These are phyloP conservation scores for Zapornia atra DNA, from an alignment of 2,113 vertebrate species.

Conservation along the genomic window DNA sequence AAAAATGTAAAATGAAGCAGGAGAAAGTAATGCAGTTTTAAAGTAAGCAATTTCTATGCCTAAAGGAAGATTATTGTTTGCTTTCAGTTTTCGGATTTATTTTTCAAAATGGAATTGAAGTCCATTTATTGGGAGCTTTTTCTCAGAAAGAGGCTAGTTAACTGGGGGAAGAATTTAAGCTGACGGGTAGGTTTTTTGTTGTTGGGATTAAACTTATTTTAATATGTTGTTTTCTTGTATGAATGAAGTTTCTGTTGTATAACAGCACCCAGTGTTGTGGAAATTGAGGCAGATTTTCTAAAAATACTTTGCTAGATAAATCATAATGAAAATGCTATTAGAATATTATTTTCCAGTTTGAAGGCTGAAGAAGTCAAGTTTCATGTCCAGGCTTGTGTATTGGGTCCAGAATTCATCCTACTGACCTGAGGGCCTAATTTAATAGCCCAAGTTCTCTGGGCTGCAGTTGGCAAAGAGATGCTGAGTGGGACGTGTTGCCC, in stretches of 20 bases:
- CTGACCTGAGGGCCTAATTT: neutral
- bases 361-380: neutral
- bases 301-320: neutral
- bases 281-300: neutral
- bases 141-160: neutral
- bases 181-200: neutral
- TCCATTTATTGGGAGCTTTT: neutral
- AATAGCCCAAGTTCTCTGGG: neutral
- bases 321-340: neutral
- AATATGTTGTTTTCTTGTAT: neutral
- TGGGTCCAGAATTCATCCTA: neutral
- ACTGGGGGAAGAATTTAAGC: neutral
- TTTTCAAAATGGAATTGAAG: neutral
- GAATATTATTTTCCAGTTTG: neutral
- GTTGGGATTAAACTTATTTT: neutral
- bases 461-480: neutral
- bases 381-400: neutral
- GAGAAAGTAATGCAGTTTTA: neutral
- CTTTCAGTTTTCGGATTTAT: neutral
- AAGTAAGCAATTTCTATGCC: constrained; percentile 23
- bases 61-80: neutral
- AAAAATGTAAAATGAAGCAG: neutral
- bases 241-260: neutral
- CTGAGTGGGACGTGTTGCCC: neutral
- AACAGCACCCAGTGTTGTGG: neutral